phyloP scores from a whole-genome alignment of 2,113 vertebrate genomes.

The Sander lucioperca region DNA sequence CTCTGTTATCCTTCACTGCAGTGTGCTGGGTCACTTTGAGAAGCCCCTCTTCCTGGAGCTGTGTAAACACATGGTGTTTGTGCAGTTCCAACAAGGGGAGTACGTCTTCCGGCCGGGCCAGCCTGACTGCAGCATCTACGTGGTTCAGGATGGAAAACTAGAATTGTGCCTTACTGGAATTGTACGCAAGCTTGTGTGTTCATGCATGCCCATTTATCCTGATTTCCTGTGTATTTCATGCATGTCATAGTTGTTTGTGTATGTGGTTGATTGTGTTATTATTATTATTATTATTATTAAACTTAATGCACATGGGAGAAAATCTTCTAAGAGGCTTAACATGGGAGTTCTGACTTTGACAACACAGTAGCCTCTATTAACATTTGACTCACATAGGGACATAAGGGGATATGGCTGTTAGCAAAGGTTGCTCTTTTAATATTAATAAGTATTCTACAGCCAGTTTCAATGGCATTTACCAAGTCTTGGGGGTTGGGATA shows the following conservation, averaged over 20 bases:
- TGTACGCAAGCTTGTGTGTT: conserved; percentile 72
- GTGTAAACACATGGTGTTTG: conserved; percentile 95
- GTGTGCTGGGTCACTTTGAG: conserved; percentile 97
- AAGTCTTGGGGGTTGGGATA: too few species aligned
- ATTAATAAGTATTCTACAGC: neutral
- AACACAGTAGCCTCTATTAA: conserved; percentile 25
- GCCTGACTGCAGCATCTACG: conserved; percentile 94
- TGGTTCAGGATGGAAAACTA: conserved; percentile 94
- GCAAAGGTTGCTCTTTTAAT: neutral
- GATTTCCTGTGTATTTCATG: neutral
- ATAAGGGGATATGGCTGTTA: neutral
- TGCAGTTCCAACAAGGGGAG: conserved; percentile 92
- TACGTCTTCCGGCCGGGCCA: conserved; percentile 93
- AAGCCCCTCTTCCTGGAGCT: conserved; percentile 95
- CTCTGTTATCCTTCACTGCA: conserved; percentile 55
- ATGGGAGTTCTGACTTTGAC: conserved; percentile 3
- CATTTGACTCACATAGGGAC: conserved; percentile 37
- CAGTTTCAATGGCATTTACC: neutral
- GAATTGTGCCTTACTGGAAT: conserved; percentile 92
- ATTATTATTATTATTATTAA: too few species aligned
- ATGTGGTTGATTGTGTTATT: too few species aligned
- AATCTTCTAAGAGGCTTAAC: conserved; percentile 16
- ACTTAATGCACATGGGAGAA: neutral
- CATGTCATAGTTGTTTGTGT: neutral
- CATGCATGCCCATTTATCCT: neutral